These are phyloP conservation scores for Conus betulinus DNA, from an alignment of 1,140 invertebrate species.

Conservation along the genomic window DNA sequence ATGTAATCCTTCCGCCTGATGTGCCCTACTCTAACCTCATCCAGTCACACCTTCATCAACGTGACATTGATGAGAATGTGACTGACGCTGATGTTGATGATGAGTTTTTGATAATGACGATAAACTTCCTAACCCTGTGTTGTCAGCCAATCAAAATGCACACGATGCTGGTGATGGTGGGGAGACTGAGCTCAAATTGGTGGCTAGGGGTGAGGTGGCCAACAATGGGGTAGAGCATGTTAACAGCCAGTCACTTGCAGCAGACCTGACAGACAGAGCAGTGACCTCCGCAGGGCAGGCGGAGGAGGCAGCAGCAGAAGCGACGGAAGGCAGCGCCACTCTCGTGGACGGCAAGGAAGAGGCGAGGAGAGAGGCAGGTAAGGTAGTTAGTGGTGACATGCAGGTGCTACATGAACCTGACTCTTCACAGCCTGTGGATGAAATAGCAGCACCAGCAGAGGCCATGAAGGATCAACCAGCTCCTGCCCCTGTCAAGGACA, in stretches of 20 bases:
- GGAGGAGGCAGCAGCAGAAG: background rate
- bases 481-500: background rate
- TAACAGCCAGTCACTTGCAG: slow-evolving; percentile 27
- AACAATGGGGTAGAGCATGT: background rate
- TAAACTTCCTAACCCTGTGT: slow-evolving; percentile 33
- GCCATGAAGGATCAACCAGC: background rate
- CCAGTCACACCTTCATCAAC: slow-evolving; percentile 26
- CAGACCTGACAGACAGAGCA: background rate
- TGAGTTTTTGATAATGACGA: slow-evolving; percentile 52
- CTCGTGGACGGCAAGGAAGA: background rate
- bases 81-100: slow-evolving; percentile 49
- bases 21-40: slow-evolving; percentile 23
- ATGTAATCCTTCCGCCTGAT: slow-evolving; percentile 21
- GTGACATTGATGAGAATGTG: slow-evolving; percentile 28
- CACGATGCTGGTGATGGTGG: slow-evolving; percentile 69
- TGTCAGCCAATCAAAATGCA: slow-evolving; percentile 74
- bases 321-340: background rate
- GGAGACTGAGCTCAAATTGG: background rate
- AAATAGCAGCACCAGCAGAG: background rate
- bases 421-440: background rate
- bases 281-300: background rate
- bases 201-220: background rate
- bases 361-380: background rate
- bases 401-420: background rate
- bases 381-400: slow-evolving; percentile 13